Evolutionary conservation across 2,888 invertebrate species (phyloP).

Genomic region (Euphydryas editha): DNA sequence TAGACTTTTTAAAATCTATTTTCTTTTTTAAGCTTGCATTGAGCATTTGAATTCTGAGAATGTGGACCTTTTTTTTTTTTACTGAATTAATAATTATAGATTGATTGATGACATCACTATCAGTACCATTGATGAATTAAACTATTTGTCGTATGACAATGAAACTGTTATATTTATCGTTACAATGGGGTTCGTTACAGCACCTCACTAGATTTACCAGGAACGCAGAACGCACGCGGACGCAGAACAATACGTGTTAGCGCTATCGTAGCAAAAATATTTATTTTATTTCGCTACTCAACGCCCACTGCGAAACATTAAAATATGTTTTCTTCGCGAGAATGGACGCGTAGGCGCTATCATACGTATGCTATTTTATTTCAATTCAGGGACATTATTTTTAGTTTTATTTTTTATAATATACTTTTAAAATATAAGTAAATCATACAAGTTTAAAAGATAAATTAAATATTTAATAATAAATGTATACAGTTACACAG

Average conservation of each 20-base stretch:
- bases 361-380: slow-evolving; percentile 11
- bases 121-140: background rate
- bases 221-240: slow-evolving; percentile 32
- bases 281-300: slow-evolving; percentile 48
- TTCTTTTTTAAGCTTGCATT: too few relatives aligned
- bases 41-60: too few relatives aligned
- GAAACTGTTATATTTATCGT: slow-evolving; percentile 27
- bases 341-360: slow-evolving; percentile 20
- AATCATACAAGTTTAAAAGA: background rate
- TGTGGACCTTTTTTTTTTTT: too few relatives aligned
- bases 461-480: background rate
- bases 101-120: background rate
- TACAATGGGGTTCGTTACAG: slow-evolving; percentile 50
- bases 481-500: too few relatives aligned
- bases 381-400: background rate
- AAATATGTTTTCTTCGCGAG: slow-evolving; percentile 13
- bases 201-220: slow-evolving; percentile 59
- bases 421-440: background rate
- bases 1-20: too few relatives aligned
- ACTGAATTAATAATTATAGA: too few relatives aligned
- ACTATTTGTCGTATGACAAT: slow-evolving; percentile 13
- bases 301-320: slow-evolving; percentile 43
- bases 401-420: background rate
- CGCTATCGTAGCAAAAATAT: slow-evolving; percentile 47
- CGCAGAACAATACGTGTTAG: slow-evolving; percentile 64